Evolutionary conservation across 2,113 vertebrate genomes (phyloP), one percentile per base, ranked within the genome.

Genomic region (Lagopus muta): DNA sequence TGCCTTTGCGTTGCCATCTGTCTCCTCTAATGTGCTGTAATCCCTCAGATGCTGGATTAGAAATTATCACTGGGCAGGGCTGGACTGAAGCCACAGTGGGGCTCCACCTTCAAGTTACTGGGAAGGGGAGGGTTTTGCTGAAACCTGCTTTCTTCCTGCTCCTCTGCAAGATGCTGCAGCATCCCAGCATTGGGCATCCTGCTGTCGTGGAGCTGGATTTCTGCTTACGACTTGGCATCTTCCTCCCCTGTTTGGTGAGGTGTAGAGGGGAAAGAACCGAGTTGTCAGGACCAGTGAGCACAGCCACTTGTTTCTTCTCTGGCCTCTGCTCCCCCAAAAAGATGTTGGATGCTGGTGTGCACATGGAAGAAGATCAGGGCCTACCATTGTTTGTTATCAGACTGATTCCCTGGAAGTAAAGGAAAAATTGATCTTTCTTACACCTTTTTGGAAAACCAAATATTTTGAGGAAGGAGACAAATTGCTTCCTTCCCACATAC

Each of bases 21-120:
- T 96, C 88, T 91, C 65, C 45, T 94, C 58, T 74, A 92, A 84
- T 88, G 91, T 94, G 90, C 88, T 75, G 80, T 90, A 97, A 92
- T 95, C 92, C 86, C 92, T 93, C 70, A 61, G 28, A 34, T 94
- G 54, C 28, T 94, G 90, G 91, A 77, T 95, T 96, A 96, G 90
- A 94, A 94, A 75, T 94, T 88, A 78, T 86, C 66, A 8, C 69
- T 94, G 61, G 89, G 83, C 36, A 45, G 47, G 27, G 42, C 62
- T 89, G 78, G 74, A 48, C 36, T 70, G 81, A 76, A 83, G 78
- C 75, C 1, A 14, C 57, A 79, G 43, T 22, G 52, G 69, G 19
- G 38, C 20, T 95, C 45, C 32, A 81, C 43, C 65, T 91, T 64
- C 0, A 2, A 78, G 65, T 65, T 64, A 38, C 20, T 66, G 3